Percentiles rank a stretch among this genome's conserved stretches.
Conservation (phyloP, 2,113 vertebrate genomes). For the Macaca mulatta region DNA sequence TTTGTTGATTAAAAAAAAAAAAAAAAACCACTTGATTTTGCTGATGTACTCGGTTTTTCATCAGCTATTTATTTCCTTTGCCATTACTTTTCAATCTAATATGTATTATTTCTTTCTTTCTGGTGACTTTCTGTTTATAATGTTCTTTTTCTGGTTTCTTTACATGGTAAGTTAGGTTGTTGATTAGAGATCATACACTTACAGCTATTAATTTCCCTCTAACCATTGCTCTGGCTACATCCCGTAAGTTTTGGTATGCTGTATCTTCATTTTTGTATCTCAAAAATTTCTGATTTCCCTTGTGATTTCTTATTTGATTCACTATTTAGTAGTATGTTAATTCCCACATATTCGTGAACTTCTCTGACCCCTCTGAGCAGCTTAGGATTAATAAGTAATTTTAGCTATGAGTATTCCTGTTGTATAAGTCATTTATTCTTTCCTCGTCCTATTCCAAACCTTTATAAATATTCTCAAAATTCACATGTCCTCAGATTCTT, state of each 20-base stretch:
- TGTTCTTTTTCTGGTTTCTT: neutral
- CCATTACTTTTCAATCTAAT: neutral
- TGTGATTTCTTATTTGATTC: neutral
- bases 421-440: neutral
- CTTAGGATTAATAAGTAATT: neutral
- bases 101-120: neutral
- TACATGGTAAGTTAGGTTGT: neutral
- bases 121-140: neutral
- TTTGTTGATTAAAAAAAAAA: neutral
- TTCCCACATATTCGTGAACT: neutral
- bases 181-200: neutral
- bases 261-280: neutral
- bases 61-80: neutral
- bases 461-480: neutral
- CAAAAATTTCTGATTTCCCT: neutral
- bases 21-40: neutral
- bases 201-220: neutral
- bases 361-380: neutral
- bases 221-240: neutral
- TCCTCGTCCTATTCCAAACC: rapidly evolving
- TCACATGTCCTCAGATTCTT: neutral
- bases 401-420: neutral
- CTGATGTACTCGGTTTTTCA: neutral
- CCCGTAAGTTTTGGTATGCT: neutral
- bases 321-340: neutral